Evolutionary conservation across 2,113 vertebrate genomes (phyloP), one percentile per base, ranked within the genome.

Genomic region (Cathartes aura): DNA sequence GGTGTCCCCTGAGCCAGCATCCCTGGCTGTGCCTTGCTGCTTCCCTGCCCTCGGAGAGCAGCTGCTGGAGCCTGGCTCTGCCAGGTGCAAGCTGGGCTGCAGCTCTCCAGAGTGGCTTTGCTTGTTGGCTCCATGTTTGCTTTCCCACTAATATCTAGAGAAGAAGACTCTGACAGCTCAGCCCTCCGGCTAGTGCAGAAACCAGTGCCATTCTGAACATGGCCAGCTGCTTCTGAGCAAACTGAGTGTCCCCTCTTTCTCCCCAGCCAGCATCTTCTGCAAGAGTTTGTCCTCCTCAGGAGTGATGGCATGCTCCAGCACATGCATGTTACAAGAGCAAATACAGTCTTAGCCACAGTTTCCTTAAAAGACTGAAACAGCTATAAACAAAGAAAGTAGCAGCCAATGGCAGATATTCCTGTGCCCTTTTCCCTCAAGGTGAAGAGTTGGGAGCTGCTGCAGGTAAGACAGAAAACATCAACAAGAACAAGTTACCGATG

Each of bases 61-160:
- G 95, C 93, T 93, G 91, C 58, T 59, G 84, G 64, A 87, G 53
- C 43, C 50, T 12, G 36, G 32, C 84, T 90, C 34, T 96, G 79
- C 79, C 2, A 26, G 75, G 67, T 86, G 58, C 53, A 64, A 58
- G 71, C 71, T 40, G 76, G 62, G 81, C 42, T 55, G 30, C 63
- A 45, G 67, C 36, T 78, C 64, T 82, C 42, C 18, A 5, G 60
- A 80, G 60, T 20, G 67, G 45, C 60, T 93, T 66, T 89, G 52
- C 79, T 95, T 0, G 0, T 68, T 91, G 76, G 50, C 47, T 94
- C 81, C 0, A 0, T 36, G 56, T 52, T 82, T 80, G 43, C 43
- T 88, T 81, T 72, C 62, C 74, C 17, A 11, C 5, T 4, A 11
- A 13, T 60, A 68, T 27, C 34, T 75, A 70, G 60, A 79, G 64